phyloP scores from a whole-genome alignment of 2,797 vertebrate species.

The Sebastiscus albofasciatus region DNA sequence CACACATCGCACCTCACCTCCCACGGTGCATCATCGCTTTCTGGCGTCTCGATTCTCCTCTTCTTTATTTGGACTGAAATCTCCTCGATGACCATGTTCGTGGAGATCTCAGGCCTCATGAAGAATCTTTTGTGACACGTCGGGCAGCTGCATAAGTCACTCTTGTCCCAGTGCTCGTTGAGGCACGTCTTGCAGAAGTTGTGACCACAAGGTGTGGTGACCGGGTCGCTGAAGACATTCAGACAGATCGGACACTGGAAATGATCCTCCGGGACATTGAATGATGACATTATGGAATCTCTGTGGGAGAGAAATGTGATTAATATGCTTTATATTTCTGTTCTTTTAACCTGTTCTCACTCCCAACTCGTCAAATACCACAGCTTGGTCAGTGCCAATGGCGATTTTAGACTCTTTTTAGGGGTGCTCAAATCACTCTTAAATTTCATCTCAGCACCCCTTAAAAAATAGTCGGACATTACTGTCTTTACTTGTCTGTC shows the following conservation, averaged over 20 bases:
- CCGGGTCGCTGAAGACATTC: conserved; percentile 57
- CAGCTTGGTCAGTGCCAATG: too few relatives aligned
- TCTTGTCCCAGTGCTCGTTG: conserved; percentile 44
- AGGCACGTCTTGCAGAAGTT: conserved; percentile 72
- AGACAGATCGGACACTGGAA: conserved; percentile 58
- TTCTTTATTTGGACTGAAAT: conserved; percentile 61
- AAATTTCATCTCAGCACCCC: too few relatives aligned
- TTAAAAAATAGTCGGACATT: too few relatives aligned
- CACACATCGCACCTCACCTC: conserved; percentile 60
- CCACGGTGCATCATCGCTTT: accelerated
- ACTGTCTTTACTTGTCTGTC: too few relatives aligned
- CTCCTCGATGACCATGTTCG: conserved; percentile 48
- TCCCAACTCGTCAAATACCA: background rate
- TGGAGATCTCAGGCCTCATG: conserved; percentile 47
- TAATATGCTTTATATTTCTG: background rate
- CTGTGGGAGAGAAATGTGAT: conserved; percentile 1
- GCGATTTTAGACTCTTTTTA: too few relatives aligned
- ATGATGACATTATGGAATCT: conserved; percentile 39
- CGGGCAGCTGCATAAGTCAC: conserved; percentile 56
- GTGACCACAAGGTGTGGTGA: conserved; percentile 68
- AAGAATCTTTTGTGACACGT: conserved; percentile 58
- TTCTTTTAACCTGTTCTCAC: background rate
- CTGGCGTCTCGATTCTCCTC: background rate
- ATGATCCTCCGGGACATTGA: conserved; percentile 15
- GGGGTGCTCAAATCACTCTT: too few relatives aligned